Percentiles rank a stretch among this genome's conserved stretches.
Evolutionary conservation across 2,113 vertebrate species (phyloP).

Genomic region (Protobothrops flavoviridis): DNA sequence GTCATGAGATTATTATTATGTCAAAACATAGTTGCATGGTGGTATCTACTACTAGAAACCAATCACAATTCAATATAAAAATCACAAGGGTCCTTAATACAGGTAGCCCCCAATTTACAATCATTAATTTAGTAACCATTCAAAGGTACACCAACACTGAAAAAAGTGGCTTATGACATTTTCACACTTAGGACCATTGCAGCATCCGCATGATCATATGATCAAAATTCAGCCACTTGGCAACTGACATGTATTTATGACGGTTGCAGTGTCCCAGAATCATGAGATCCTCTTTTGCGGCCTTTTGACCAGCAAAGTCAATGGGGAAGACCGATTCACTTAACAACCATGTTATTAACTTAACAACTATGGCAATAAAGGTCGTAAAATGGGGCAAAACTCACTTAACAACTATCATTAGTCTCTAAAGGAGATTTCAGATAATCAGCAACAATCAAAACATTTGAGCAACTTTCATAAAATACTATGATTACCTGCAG

Average conservation of each 20-base stretch:
- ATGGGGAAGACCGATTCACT: neutral
- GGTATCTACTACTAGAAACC: neutral
- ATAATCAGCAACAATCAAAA: neutral
- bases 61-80: neutral
- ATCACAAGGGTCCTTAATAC: neutral
- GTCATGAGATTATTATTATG: neutral
- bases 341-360: neutral
- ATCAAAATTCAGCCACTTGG: no score
- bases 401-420: neutral
- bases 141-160: neutral
- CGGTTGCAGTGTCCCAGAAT: no score
- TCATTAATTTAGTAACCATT: neutral
- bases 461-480: neutral
- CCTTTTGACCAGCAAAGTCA: no score
- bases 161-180: neutral
- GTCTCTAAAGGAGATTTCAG: neutral
- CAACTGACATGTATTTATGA: no score
- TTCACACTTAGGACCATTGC: no score
- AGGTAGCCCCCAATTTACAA: neutral
- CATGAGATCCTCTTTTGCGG: no score
- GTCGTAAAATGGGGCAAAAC: neutral
- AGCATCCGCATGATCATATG: neutral
- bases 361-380: neutral
- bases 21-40: neutral
- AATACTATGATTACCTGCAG: conserved; percentile 68